Percentiles rank a stretch among this genome's conserved stretches.
Evolutionary conservation across 2,797 vertebrate genomes (phyloP).

Genomic region (Discoglossus pictus): DNA sequence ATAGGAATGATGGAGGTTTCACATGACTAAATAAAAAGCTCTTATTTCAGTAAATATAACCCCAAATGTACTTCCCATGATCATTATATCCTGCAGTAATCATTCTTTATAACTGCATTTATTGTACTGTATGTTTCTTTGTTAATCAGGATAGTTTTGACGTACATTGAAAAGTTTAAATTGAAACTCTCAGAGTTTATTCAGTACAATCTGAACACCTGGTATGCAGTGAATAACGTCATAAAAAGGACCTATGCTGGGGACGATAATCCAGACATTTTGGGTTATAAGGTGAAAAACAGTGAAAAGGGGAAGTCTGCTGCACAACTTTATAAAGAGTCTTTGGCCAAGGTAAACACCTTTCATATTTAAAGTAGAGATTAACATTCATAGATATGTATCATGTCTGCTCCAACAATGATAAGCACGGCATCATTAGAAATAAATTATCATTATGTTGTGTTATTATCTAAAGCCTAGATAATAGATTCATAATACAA

Average conservation of each 20-base stretch:
- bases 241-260: conserved; percentile 65
- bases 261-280: conserved; percentile 68
- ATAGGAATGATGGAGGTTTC: no score
- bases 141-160: conserved; percentile 70
- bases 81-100: no score
- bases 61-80: no score
- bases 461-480: no score
- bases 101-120: neutral
- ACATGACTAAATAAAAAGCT: no score
- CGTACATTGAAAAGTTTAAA: conserved; percentile 65
- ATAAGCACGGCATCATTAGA: no score
- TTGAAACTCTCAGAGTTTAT: conserved; percentile 69
- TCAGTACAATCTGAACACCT: conserved; percentile 74
- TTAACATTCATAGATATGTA: no score
- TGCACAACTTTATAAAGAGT: conserved; percentile 66
- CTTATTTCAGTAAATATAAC: no score
- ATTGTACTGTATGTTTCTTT: neutral
- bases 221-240: conserved; percentile 70
- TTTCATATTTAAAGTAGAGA: neutral
- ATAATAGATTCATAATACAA: no score
- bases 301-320: conserved; percentile 70
- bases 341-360: conserved; percentile 71
- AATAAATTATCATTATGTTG: no score
- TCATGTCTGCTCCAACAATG: no score
- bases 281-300: conserved; percentile 68